A percentile compares a stretch with the other conserved stretches of the same genome.
Conservation (phyloP, 2,113 vertebrate genomes). For the Chrysemys picta region DNA sequence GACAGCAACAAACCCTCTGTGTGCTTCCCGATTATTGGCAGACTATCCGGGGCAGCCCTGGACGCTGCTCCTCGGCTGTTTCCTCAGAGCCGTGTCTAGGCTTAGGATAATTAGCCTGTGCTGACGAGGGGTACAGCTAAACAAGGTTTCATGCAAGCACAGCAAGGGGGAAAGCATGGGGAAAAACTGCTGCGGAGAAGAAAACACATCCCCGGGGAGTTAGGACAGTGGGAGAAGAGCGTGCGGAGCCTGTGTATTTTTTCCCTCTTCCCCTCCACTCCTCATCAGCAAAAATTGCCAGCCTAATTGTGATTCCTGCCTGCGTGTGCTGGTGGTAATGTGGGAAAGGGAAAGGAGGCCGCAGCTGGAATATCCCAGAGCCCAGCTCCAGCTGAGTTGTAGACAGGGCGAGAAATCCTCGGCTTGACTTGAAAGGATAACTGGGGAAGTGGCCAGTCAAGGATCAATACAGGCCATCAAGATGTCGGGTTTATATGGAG, state of each 20-base stretch:
- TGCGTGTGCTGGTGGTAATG: not conserved
- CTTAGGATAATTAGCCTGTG: not conserved
- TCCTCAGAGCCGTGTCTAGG: accelerated
- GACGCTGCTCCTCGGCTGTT: not conserved
- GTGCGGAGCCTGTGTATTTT: not conserved
- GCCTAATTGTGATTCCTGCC: accelerated
- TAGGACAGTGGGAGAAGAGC: not conserved
- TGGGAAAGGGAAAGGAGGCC: not conserved
- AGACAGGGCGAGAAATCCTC: not conserved
- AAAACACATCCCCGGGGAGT: not conserved
- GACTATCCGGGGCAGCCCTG: not conserved
- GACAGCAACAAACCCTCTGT: not conserved
- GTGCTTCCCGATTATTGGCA: not conserved
- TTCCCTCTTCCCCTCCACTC: not conserved
- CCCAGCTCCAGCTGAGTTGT: accelerated
- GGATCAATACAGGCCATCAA: accelerated
- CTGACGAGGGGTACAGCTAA: accelerated
- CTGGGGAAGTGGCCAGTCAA: not conserved
- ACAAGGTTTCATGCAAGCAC: not conserved
- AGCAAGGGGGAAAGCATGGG: not conserved
- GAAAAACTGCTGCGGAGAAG: not conserved
- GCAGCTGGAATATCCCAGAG: not conserved
- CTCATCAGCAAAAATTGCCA: not conserved
- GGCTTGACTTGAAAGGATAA: not conserved
- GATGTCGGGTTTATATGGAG: not conserved